A percentile compares a stretch with the other conserved stretches of the same genome.
phyloP scores from a whole-genome alignment of 2,113 vertebrate genomes.

The Elaphurus davidianus region DNA sequence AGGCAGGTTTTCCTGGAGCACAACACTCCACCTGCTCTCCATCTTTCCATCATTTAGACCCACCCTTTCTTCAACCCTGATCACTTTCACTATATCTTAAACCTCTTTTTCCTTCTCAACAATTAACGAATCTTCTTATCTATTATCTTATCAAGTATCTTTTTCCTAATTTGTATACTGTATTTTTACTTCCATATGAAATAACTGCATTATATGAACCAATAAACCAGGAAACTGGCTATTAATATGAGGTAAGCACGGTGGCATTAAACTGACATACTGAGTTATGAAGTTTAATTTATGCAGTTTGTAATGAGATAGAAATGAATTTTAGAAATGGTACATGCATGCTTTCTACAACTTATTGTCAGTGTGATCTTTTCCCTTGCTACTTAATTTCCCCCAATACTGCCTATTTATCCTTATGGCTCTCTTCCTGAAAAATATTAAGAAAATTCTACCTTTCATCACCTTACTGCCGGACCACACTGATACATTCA shows the following conservation, averaged over 20 bases:
- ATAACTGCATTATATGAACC: not conserved
- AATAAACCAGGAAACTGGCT: not conserved
- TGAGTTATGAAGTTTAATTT: not conserved
- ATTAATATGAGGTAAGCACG: not conserved
- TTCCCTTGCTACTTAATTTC: not conserved
- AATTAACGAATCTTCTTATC: not conserved
- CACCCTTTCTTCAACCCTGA: not conserved
- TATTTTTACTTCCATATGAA: conserved; percentile 1
- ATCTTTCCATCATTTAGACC: not conserved
- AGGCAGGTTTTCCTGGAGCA: not conserved
- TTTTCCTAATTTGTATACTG: not conserved
- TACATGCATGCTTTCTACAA: not conserved
- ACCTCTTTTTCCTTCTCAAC: not conserved
- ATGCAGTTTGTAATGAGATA: not conserved
- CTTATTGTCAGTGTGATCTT: not conserved
- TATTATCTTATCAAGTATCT: not conserved
- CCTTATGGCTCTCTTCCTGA: not conserved
- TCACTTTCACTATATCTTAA: not conserved
- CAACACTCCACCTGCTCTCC: not conserved
- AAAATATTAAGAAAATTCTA: not conserved
- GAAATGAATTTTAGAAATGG: not conserved
- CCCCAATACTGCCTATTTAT: not conserved
- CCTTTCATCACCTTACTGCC: not conserved
- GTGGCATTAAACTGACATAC: not conserved
- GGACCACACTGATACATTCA: not conserved